Conservation (phyloP, 2,113 vertebrate genomes). For the Erinaceus europaeus region DNA sequence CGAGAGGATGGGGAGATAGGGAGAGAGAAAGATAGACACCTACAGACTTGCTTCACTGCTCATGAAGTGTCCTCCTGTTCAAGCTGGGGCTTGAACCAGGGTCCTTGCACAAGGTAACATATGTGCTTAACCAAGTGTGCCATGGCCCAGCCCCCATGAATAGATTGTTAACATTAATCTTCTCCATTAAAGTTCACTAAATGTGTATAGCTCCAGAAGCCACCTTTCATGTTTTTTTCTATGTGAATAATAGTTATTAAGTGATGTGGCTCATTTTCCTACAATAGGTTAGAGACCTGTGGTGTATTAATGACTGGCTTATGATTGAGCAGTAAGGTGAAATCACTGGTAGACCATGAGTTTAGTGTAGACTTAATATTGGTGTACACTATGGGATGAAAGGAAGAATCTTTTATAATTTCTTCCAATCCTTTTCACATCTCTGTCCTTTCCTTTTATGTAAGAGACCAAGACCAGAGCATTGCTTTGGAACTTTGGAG, state of each 20-base stretch:
- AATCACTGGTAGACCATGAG: neutral
- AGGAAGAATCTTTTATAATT: neutral
- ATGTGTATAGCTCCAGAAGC: neutral
- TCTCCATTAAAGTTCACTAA: neutral
- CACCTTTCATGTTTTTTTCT: neutral
- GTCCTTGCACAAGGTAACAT: no score
- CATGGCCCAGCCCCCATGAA: no score
- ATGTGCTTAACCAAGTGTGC: no score
- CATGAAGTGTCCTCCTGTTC: no score
- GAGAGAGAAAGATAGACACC: no score
- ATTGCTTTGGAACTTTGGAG: no score
- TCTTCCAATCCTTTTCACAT: neutral
- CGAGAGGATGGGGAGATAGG: no score
- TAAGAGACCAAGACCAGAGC: no score
- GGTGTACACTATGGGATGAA: neutral
- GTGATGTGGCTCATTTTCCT: neutral
- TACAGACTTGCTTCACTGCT: no score
- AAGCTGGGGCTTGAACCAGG: no score
- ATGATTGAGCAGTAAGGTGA: neutral
- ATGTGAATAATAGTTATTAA: neutral
- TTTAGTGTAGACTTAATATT: neutral
- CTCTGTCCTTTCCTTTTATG: neutral
- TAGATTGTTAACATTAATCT: neutral
- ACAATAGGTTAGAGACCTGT: neutral
- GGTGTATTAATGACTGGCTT: neutral